A percentile compares a stretch with the other conserved stretches of the same genome.
Evolutionary conservation across 2,797 vertebrate species (phyloP).

Genomic region (Chaetophractus vellerosus): DNA sequence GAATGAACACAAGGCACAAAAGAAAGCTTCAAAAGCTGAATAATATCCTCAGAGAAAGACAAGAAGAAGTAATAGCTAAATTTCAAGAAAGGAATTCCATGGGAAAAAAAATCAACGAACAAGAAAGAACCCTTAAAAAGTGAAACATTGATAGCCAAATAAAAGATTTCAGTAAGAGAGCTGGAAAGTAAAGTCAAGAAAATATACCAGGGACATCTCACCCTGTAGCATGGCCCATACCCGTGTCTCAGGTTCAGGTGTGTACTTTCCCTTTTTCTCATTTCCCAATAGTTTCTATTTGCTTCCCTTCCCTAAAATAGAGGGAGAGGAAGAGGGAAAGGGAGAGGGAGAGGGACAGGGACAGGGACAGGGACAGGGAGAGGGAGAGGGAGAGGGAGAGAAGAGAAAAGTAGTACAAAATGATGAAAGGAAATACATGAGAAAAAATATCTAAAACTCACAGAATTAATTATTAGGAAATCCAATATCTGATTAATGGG

Average conservation of each 20-base stretch:
- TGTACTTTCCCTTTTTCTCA: too few species aligned
- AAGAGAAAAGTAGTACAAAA: not conserved
- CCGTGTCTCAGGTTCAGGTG: too few species aligned
- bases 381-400: too few species aligned
- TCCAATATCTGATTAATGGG: not conserved
- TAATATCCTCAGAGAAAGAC: not conserved
- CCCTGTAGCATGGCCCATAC: too few species aligned
- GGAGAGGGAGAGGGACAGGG: too few species aligned
- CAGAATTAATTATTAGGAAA: not conserved
- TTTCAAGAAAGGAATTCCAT: not conserved
- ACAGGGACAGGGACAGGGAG: too few species aligned
- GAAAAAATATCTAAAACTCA: not conserved
- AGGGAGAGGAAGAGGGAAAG: too few species aligned
- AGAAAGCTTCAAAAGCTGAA: not conserved
- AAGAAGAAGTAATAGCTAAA: not conserved
- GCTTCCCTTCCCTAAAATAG: too few species aligned
- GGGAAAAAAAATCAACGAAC: not conserved
- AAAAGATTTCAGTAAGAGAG: not conserved
- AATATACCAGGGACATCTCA: not conserved
- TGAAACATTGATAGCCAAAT: not conserved
- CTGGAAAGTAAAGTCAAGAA: not conserved
- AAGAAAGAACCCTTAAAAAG: not conserved
- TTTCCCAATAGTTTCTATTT: too few species aligned
- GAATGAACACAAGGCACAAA: not conserved
- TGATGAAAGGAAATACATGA: not conserved